phyloP scores from a whole-genome alignment of 2,888 invertebrate species.

The Apantesis nais region DNA sequence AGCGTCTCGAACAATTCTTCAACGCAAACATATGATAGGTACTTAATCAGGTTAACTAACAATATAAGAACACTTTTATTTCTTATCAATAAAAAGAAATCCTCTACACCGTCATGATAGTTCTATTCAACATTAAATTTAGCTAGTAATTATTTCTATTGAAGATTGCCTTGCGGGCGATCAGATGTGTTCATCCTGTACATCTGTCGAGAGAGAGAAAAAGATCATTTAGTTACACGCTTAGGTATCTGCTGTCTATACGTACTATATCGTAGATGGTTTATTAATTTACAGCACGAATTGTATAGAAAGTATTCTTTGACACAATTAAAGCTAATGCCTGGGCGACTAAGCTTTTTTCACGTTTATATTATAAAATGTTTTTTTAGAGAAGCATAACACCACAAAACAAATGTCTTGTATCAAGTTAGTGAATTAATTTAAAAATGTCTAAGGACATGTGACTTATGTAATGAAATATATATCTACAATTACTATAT shows the following conservation, averaged over 20 bases:
- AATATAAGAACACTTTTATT: constrained; percentile 83
- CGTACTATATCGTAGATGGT: constrained; percentile 36
- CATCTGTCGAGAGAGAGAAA: constrained; percentile 88
- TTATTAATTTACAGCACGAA: background rate
- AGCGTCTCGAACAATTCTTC: constrained; percentile 31
- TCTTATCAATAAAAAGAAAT: constrained; percentile 67
- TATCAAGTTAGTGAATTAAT: background rate
- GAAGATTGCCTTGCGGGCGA: constrained; percentile 70
- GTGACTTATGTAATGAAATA: background rate
- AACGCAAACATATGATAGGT: constrained; percentile 30
- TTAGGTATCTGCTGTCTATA: constrained; percentile 32
- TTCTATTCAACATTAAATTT: constrained; percentile 56
- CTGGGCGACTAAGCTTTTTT: background rate
- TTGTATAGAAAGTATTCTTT: background rate
- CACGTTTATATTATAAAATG: background rate
- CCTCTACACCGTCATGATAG: constrained; percentile 52
- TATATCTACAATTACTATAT: background rate
- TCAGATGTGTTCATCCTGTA: constrained; percentile 91
- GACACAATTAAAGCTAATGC: background rate
- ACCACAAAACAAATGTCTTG: background rate
- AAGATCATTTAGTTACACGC: constrained; percentile 78
- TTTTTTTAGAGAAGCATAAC: background rate
- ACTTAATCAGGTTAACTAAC: constrained; percentile 61
- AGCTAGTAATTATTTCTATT: constrained; percentile 52
- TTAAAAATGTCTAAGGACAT: background rate